Evolutionary conservation across 2,797 vertebrate species (phyloP), one percentile per base, ranked within the genome.

Genomic region (Crocodylus rhombifer): DNA sequence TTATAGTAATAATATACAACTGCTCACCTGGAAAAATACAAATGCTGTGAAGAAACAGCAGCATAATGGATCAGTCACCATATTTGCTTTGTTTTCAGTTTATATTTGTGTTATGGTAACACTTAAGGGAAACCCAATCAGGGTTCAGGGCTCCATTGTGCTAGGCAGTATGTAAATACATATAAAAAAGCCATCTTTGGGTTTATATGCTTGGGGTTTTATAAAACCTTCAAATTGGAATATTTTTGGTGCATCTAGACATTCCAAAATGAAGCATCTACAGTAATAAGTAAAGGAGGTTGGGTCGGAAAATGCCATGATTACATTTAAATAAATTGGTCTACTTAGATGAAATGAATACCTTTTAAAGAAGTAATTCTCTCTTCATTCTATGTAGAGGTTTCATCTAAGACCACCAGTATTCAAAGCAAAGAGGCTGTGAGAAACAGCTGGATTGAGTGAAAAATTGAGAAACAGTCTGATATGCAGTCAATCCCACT

Each of bases 391-490:
- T 80, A 20, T 61, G 80, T 88, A 92, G 94, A 95, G 78, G 84
- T 86, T 96, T 93, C 3, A 1, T 93, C 88, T 33, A 87, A 89
- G 96, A 97, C 97, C 97, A 97, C 97, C 96, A 94, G 93, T 84
- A 81, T 58, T 91, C 96, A 96, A 97, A 96, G 94, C 10, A 60
- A 93, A 94, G 87, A 86, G 95, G 82, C 89, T 90, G 95, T 94
- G 88, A 97, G 94, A 95, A 97, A 96, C 97, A 97, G 97, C 95
- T 97, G 97, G 96, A 97, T 95, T 28, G 91, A 95, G 92, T 94
- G 95, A 93, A 95, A 96, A 96, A 94, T 93, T 6, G 76, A 96
- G 96, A 93, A 95, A 73, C 57, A 60, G 94, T 20, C 95, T 56
- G 95, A 97, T 95, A 93, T 1, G 69, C 94, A 93, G 92, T 95